Conservation (phyloP, 2,888 invertebrate species). For the Stenchaetothrips biformis region DNA sequence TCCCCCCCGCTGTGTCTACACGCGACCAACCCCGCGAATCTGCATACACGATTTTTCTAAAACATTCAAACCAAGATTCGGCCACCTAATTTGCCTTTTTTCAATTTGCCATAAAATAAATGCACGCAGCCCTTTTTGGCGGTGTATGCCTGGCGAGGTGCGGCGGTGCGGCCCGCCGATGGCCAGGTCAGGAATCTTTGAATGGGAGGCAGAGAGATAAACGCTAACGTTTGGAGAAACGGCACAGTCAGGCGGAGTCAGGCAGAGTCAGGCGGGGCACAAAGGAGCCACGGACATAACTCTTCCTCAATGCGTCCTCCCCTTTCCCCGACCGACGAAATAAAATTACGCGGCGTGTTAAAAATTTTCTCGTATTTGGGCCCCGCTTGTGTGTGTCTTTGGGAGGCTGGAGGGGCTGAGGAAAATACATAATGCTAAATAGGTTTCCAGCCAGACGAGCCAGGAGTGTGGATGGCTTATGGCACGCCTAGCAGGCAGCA, state of each 20-base stretch:
- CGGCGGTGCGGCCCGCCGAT: neutral
- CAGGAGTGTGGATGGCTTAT: no score
- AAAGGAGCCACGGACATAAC: neutral
- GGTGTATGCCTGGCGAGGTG: neutral
- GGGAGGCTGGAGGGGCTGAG: neutral
- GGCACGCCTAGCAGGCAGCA: neutral
- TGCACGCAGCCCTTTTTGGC: neutral
- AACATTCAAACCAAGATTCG: neutral
- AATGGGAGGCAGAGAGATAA: slow-evolving; percentile 3
- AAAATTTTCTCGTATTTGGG: neutral
- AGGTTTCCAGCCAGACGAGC: neutral
- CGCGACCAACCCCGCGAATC: neutral
- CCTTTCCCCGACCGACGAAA: neutral
- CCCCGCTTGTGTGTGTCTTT: neutral
- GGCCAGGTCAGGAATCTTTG: neutral
- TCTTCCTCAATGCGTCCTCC: neutral
- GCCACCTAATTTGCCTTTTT: neutral
- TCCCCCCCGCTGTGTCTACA: neutral
- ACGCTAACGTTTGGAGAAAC: slow-evolving; percentile 8
- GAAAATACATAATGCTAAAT: no score
- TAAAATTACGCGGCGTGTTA: neutral
- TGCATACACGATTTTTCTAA: no score
- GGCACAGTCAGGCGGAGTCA: neutral
- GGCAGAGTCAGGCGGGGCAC: neutral
- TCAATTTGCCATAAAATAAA: neutral